Base-by-base conservation (phyloP, 1,140 invertebrate species). In the Notospermus geniculatus region DNA sequence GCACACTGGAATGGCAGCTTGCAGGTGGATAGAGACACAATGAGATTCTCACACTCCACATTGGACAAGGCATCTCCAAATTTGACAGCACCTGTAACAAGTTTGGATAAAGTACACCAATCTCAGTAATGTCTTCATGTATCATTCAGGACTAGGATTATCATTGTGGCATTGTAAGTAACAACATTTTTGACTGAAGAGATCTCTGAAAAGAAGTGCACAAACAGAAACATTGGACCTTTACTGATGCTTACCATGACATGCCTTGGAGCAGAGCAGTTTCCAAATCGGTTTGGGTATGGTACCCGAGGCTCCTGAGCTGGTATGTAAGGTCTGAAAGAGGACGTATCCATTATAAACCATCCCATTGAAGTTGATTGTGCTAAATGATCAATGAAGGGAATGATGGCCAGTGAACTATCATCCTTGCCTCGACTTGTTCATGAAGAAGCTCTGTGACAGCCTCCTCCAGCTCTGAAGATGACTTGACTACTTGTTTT, bases 1-100 rank as follows among this genome's bases (percentile, higher is more conserved):
- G 89, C 89, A 82, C 89, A 91, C 73, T 90, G 88, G 76, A 90
- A 91, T 13, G 89, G 89, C 17, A 86, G 82, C 59, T 85, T 78
- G 75, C 89, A 90, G 1, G 67, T 65, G 0, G 83, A 74, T n/a
- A 90, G 75, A 0, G 79, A 70, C 25, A 68, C 62, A 0, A 90
- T 70, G 19, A 90, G 71, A 11, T 83, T 66, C 11, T 71, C 50
- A 77, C 88, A 90, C 57, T 87, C 78, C 17, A 73, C 60, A 45
- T 76, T 67, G 0, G 82, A 74, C 50, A 91, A 72, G 1, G 59
- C 66, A 73, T 89, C 86, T 1, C 89, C 89, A 85, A 91, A 91
- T 75, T 89, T 90, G 46, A 90, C 85, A 23, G 89, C 88, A 73
- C 87, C 88, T 88, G 68, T 15, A 78, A 78, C 45, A 54, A 64